Evolutionary conservation across 2,888 invertebrate genomes (phyloP), one percentile per base, ranked within the genome.

Genomic region (Eulithis prunata): DNA sequence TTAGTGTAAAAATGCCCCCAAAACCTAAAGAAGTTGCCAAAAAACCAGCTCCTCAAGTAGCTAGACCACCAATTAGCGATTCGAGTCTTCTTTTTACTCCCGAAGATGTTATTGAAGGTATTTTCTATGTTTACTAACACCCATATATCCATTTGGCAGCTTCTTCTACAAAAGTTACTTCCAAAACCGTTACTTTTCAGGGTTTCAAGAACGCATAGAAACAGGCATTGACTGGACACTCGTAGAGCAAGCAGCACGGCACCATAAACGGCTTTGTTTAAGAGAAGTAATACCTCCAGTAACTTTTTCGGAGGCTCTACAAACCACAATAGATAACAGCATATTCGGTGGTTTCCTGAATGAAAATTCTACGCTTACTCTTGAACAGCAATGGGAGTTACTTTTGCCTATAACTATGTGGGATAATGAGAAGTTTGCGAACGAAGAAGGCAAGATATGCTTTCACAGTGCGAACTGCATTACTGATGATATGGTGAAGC

Each of bases 371-470:
- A 75, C 71, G 6, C 62, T 91, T 4, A 82, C 78, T 55, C 73
- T 91, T 38, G 73, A 85, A 7, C 80, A 92, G 43, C 87, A 87
- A 38, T 90, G 87, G 86, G 90, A 91, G 28, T 62, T 88, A 3
- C 68, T 86, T 3, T 68, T 90, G 14, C 87, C 91, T 0, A 79
- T 85, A 32, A 80, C 76, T 3, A 57, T 89, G 14, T 93, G 91
- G 90, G 93, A 93, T 71, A 84, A 79, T 46, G 87, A 89, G 13
- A 88, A 80, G 64, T 87, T 88, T 70, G 77, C 83, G 1, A 89
- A 78, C 13, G 82, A 87, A 13, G 90, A 90, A 79, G 80, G 74
- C n/a, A 86, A 86, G 74, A 81, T 83, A 56, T 90, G 90, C 68
- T 92, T 89, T 53, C 69, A 75, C 8, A 85, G 71, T 66, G 73